These are phyloP conservation scores for Mastomys coucha DNA, from an alignment of 2,113 vertebrate species.

Conservation along the genomic window DNA sequence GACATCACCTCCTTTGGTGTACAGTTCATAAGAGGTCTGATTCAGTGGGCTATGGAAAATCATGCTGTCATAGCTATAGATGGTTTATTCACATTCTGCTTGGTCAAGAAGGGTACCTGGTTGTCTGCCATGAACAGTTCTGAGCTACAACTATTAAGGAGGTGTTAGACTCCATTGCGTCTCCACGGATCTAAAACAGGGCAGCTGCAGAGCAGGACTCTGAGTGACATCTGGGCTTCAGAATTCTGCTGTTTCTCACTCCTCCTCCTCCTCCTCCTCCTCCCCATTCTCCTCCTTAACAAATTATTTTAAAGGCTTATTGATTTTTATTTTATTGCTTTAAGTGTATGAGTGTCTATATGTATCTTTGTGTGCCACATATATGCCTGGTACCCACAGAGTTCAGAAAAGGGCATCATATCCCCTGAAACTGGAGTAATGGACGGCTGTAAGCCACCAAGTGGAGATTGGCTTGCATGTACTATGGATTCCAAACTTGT, in stretches of 20 bases:
- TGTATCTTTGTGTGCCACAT: not conserved
- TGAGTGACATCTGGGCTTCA: not conserved
- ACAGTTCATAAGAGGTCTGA: not conserved
- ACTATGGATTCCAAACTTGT: not conserved
- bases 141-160: not conserved
- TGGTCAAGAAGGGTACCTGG: not conserved
- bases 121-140: not conserved
- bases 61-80: not conserved
- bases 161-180: not conserved
- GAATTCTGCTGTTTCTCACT: not conserved
- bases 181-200: not conserved
- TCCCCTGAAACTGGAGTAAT: not conserved
- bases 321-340: not conserved
- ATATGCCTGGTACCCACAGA: not conserved
- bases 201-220: not conserved
- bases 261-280: too few relatives aligned
- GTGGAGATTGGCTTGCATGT: too few relatives aligned
- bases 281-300: not conserved
- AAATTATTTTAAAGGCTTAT: not conserved
- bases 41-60: not conserved
- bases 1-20: slow-evolving; percentile 39
- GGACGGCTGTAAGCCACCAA: not conserved
- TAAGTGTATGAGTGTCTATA: not conserved
- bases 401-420: not conserved
- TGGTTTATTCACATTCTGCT: not conserved